Conservation (phyloP, 2,888 invertebrate genomes). For the Pogonocherus hispidulus region DNA sequence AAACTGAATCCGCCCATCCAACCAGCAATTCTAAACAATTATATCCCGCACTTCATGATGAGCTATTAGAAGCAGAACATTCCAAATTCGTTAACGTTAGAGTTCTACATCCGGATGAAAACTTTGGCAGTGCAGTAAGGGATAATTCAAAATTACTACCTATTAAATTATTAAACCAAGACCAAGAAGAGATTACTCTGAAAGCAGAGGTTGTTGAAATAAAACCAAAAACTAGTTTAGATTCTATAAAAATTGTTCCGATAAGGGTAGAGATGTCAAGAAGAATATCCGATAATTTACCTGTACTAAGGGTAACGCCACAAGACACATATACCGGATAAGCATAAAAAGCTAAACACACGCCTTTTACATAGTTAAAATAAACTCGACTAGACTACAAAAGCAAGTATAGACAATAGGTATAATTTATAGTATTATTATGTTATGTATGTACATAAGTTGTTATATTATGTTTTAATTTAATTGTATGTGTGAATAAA, state of each 20-base stretch:
- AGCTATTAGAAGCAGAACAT: constrained; percentile 64
- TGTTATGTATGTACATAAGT: constrained; percentile 55
- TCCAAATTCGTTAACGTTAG: constrained; percentile 64
- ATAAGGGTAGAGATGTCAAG: constrained; percentile 61
- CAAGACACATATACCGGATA: constrained; percentile 18
- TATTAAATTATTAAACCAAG: constrained; percentile 55
- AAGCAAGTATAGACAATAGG: constrained; percentile 24
- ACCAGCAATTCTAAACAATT: constrained; percentile 26
- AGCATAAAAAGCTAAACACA: constrained; percentile 8
- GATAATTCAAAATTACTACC: constrained; percentile 56
- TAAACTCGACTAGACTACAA: constrained; percentile 14
- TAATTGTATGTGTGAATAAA: constrained; percentile 42
- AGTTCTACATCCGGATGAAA: constrained; percentile 59
- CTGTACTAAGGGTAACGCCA: constrained; percentile 34
- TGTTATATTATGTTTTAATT: constrained; percentile 32
- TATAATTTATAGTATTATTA: constrained; percentile 46
- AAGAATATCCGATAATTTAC: constrained; percentile 48
- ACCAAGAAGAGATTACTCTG: constrained; percentile 60
- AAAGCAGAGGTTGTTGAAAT: constrained; percentile 66
- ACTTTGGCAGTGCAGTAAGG: constrained; percentile 34
- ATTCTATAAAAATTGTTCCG: constrained; percentile 65
- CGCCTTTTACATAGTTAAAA: constrained; percentile 33
- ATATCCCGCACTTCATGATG: constrained; percentile 56
- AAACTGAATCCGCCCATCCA: constrained; percentile 69
- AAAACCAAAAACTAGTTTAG: constrained; percentile 56